Evolutionary conservation across 2,888 invertebrate species (phyloP), one percentile per base, ranked within the genome.

Genomic region (Cheilosia grossa): DNA sequence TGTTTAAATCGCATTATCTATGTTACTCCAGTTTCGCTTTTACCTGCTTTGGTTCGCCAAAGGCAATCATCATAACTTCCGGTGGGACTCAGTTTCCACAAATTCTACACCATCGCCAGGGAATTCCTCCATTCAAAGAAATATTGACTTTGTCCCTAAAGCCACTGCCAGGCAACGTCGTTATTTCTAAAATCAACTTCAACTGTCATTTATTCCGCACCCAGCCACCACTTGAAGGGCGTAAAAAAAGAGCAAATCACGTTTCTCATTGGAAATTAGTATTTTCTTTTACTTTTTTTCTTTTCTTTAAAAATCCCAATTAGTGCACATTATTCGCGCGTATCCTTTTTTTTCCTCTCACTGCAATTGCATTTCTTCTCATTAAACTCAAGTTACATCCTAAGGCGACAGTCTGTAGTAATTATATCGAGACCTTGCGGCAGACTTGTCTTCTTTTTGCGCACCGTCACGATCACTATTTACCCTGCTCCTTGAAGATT

Each of bases 341-440:
- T 78, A 78, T 78, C 51, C 67, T 67, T 78, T 78, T 78, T 67
- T 61, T 73, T 78, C 49, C 13, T 37, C 17, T 49, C 24, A 49
- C 24, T 67, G 72, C 67, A 73, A 82, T 67, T 82, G 82, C 82
- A 82, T 78, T 78, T 82, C 72, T 78, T 67, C 78, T 82, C 82
- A 82, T 78, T 82, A 82, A 67, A 67, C 78, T 78, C 72, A 56
- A 73, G 82, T 82, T 72, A 78, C 72, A 78, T 67, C 82, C 73
- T 63, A 51, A 67, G 82, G 82, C 82, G 82, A 82, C 82, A 82
- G 78, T 72, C 82, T 82, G 82, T 73, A 78, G 82, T 82, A 82
- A 82, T 82, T 82, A 82, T 72, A 73, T 42, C 72, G 61, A 67
- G 82, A 82, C 82, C 78, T 78, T 82, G 82, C 82, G 82, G 82